Evolutionary conservation across 2,888 invertebrate genomes (phyloP).

Genomic region (Pollenia angustigena): DNA sequence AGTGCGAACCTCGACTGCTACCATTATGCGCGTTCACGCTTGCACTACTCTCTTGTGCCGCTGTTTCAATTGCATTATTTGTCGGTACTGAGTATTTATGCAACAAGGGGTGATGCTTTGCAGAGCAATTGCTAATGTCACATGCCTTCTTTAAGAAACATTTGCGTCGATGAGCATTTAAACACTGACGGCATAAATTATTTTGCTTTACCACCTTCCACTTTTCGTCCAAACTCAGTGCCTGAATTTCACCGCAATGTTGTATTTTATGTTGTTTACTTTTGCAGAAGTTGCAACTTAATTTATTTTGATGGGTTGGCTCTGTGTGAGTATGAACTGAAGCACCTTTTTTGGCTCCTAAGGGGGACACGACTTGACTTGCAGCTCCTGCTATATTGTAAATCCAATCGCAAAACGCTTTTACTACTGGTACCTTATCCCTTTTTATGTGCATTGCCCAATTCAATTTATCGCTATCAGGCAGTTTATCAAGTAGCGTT

Average conservation of each 20-base stretch:
- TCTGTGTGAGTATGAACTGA: slow-evolving; percentile 48
- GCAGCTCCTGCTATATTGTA: slow-evolving; percentile 57
- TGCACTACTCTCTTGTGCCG: neutral
- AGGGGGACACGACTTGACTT: slow-evolving; percentile 58
- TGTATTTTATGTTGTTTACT: slow-evolving; percentile 1
- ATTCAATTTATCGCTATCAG: slow-evolving; percentile 42
- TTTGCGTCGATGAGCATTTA: slow-evolving; percentile 4
- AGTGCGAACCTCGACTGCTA: neutral
- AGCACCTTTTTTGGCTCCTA: slow-evolving; percentile 40
- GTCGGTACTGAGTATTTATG: neutral
- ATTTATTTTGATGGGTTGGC: neutral
- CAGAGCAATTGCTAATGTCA: neutral
- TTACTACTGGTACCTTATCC: slow-evolving; percentile 38
- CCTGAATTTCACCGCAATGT: neutral
- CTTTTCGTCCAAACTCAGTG: neutral
- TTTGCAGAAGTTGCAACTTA: slow-evolving; percentile 1
- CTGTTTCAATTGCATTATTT: neutral
- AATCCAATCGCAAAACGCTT: slow-evolving; percentile 61
- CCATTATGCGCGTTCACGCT: neutral
- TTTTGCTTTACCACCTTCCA: neutral
- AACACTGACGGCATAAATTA: neutral
- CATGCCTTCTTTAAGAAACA: slow-evolving; percentile 23
- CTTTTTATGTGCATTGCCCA: slow-evolving; percentile 49
- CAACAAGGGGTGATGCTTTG: slow-evolving; percentile 12
- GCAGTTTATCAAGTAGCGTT: slow-evolving; percentile 55